phyloP scores from a whole-genome alignment of 2,888 invertebrate genomes.

The Augochlorella aurata region DNA sequence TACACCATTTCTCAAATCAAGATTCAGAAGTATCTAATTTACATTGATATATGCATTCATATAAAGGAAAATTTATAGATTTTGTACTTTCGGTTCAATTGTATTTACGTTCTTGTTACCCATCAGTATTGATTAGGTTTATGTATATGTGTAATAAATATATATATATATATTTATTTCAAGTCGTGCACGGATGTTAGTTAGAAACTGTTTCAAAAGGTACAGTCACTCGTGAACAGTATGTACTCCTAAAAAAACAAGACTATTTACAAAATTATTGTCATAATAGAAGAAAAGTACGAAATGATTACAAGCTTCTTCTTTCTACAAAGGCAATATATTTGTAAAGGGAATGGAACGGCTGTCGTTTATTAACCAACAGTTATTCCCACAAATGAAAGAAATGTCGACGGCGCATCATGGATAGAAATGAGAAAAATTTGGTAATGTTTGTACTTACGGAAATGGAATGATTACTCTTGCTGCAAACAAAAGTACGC shows the following conservation, averaged over 20 bases:
- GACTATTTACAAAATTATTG: constrained; percentile 22
- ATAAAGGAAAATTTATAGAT: constrained; percentile 50
- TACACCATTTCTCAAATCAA: constrained; percentile 29
- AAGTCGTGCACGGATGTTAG: constrained; percentile 50
- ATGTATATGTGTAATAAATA: constrained; percentile 46
- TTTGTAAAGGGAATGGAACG: background rate
- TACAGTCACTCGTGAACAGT: constrained; percentile 46
- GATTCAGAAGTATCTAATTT: constrained; percentile 35
- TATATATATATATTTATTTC: constrained; percentile 38
- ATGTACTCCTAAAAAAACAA: constrained; percentile 41
- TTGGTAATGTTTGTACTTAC: constrained; percentile 56
- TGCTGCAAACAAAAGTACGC: constrained; percentile 19
- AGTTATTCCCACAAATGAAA: constrained; percentile 25
- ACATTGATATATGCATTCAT: constrained; percentile 56
- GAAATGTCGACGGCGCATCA: constrained; percentile 29
- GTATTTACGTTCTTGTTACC: constrained; percentile 60
- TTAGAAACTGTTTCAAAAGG: constrained; percentile 40
- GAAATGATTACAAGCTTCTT: constrained; percentile 14
- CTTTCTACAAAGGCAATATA: constrained; percentile 19
- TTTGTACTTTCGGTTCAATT: constrained; percentile 50
- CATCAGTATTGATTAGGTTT: constrained; percentile 61
- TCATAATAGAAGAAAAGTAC: constrained; percentile 17
- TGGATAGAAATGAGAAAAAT: constrained; percentile 24
- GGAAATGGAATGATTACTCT: constrained; percentile 31
- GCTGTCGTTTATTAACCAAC: constrained; percentile 27